Conservation (phyloP, 2,113 vertebrate genomes). For the Machaerirhynchus nigripectus region DNA sequence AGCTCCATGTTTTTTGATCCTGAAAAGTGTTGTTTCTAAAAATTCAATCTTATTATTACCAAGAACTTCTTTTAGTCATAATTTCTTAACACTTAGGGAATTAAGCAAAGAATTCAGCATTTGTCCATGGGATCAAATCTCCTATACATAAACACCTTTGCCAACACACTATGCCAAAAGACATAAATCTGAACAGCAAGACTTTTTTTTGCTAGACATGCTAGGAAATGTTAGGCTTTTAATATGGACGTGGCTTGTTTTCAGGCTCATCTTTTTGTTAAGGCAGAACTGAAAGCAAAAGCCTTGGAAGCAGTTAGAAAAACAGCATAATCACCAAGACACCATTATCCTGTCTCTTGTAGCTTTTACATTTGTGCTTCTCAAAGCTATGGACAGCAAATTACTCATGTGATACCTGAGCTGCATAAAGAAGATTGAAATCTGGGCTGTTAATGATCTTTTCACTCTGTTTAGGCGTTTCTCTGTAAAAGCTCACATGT, state of each 20-base stretch:
- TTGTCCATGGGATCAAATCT: constrained; percentile 58
- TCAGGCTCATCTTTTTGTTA: constrained; percentile 74
- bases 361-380: constrained; percentile 73
- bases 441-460: constrained; percentile 73
- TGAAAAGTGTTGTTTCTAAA: neutral
- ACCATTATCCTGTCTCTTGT: constrained; percentile 72
- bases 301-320: constrained; percentile 75
- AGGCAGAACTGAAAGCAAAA: constrained; percentile 74
- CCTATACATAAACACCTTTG: constrained; percentile 2
- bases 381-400: constrained; percentile 69
- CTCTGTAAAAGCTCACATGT: constrained; percentile 49
- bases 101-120: constrained; percentile 59
- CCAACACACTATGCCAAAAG: constrained; percentile 65
- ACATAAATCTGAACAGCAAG: constrained; percentile 52
- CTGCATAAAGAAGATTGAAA: constrained; percentile 74
- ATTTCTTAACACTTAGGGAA: constrained; percentile 48
- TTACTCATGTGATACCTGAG: constrained; percentile 76
- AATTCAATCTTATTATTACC: neutral
- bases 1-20: neutral
- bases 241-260: constrained; percentile 71
- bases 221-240: constrained; percentile 54
- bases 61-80: constrained; percentile 46
- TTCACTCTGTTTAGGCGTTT: constrained; percentile 67
- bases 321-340: constrained; percentile 72
- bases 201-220: constrained; percentile 55